Evolutionary conservation across 2,797 vertebrate species (phyloP).

Genomic region (Falco naumanni): DNA sequence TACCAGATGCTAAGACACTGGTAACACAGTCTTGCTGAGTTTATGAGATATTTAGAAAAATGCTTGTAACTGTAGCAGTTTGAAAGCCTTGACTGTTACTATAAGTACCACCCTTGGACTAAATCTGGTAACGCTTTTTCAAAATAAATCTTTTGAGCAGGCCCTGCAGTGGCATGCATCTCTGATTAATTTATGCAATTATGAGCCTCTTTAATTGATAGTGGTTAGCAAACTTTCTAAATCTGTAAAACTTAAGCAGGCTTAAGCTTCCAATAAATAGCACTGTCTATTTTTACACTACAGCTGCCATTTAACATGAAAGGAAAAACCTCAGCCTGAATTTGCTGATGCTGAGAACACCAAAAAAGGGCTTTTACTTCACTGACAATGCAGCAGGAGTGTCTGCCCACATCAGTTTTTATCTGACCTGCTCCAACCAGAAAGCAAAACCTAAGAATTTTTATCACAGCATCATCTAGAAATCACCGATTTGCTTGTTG

Average conservation of each 20-base stretch:
- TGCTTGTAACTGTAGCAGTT: neutral
- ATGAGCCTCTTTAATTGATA: constrained; percentile 42
- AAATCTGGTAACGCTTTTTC: constrained; percentile 5
- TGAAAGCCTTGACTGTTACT: neutral
- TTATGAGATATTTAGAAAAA: neutral
- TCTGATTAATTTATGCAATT: constrained; percentile 46
- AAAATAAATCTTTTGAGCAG: constrained; percentile 26
- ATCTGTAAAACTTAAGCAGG: constrained; percentile 47
- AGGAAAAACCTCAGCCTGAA: constrained; percentile 27
- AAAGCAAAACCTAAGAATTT: neutral
- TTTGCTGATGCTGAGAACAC: constrained; percentile 8
- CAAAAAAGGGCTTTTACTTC: neutral
- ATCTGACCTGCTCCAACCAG: neutral
- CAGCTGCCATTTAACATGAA: constrained; percentile 25
- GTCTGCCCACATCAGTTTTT: neutral
- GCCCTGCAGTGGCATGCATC: neutral
- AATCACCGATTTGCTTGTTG: neutral
- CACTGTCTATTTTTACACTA: constrained; percentile 62
- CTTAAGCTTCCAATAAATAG: constrained; percentile 31
- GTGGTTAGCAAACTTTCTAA: constrained; percentile 58
- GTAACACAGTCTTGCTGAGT: neutral
- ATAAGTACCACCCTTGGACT: neutral
- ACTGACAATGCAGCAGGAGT: neutral
- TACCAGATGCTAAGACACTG: neutral
- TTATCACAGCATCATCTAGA: neutral